These are phyloP conservation scores for Parnassius mnemosyne DNA, from an alignment of 2,888 invertebrate species.

Conservation along the genomic window DNA sequence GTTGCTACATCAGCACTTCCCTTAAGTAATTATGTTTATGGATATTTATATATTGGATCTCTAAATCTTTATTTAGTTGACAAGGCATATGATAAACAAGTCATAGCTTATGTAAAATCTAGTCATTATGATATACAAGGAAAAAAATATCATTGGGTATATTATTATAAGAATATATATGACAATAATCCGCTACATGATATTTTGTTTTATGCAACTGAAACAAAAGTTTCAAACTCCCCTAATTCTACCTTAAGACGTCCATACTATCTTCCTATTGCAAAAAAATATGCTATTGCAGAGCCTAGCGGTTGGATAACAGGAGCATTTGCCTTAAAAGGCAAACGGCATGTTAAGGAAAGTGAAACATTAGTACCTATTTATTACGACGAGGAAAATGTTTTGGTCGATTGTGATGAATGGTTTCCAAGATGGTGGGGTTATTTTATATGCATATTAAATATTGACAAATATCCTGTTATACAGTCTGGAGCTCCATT, in stretches of 20 bases:
- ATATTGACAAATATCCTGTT: slow-evolving; percentile 19
- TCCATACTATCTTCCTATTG: slow-evolving; percentile 10
- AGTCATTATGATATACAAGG: slow-evolving; percentile 10
- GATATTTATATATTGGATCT: too few relatives aligned
- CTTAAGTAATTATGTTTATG: too few relatives aligned
- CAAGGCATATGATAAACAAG: too few relatives aligned
- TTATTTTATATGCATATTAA: slow-evolving; percentile 20
- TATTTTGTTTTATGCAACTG: slow-evolving; percentile 9
- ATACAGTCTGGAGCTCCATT: slow-evolving; percentile 17
- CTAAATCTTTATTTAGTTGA: too few relatives aligned
- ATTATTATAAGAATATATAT: not conserved
- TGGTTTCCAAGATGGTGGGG: slow-evolving; percentile 20
- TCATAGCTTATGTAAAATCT: too few relatives aligned
- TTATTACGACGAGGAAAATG: slow-evolving; percentile 15
- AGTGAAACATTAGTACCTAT: slow-evolving; percentile 10
- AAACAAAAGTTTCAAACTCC: not conserved
- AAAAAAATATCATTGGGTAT: slow-evolving; percentile 16
- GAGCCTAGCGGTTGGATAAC: slow-evolving; percentile 18
- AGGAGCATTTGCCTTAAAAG: slow-evolving; percentile 13
- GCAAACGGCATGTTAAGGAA: not conserved
- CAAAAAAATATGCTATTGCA: slow-evolving; percentile 6
- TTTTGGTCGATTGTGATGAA: slow-evolving; percentile 19
- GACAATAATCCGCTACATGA: slow-evolving; percentile 14
- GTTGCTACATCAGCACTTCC: slow-evolving; percentile 10
- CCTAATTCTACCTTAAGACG: not conserved